Evolutionary conservation across 2,113 vertebrate genomes (phyloP), one percentile per base, ranked within the genome.

Genomic region (Pogona vitticeps): DNA sequence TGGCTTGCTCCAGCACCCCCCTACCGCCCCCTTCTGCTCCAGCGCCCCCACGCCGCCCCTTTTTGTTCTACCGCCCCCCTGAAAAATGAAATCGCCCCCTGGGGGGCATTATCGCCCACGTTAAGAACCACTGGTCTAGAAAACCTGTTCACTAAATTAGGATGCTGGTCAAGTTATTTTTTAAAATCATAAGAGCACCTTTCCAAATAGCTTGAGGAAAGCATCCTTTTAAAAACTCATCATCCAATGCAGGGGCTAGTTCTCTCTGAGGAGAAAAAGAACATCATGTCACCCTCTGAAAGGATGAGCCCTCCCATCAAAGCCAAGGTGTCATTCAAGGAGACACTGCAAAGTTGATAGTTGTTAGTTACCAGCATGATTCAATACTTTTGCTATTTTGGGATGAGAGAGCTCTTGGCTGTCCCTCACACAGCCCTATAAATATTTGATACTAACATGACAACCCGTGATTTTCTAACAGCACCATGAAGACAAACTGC

Each of bases 241-340:
- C n/a, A 31, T 26, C 56, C 75, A 23, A 21, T 21, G 36, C 15
- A 31, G 68, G 36, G 75, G 61, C 68, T 83, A 2, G 38, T 1
- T 70, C 84, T 26, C 63, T 0, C 14, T 0, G 38, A 26, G 36
- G 61, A 73, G 21, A 9, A 6, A 4, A 20, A 23, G 12, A 14
- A 31, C 14, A 71, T 13, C 84, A n/a, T 38, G n/a, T 7, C 12
- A 14, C 8, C 79, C 65, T 86, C 80, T 82, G 6, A 0, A 0
- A 12, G 28, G 71, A 46, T 21, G 38, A 26, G 63, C 90, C 80
- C 87, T 91, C 88, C 88, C 78, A 6, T 88, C 77, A 85, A 90
- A 52, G 46, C 67, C 83, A 63, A 1, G 80, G 0, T 76, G n/a
- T 40, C 86, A 36, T 77, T 81, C 33, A 81, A 67, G 59, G 68